phyloP scores from a whole-genome alignment of 2,888 invertebrate genomes.

The Caenorhabditis sp. region DNA sequence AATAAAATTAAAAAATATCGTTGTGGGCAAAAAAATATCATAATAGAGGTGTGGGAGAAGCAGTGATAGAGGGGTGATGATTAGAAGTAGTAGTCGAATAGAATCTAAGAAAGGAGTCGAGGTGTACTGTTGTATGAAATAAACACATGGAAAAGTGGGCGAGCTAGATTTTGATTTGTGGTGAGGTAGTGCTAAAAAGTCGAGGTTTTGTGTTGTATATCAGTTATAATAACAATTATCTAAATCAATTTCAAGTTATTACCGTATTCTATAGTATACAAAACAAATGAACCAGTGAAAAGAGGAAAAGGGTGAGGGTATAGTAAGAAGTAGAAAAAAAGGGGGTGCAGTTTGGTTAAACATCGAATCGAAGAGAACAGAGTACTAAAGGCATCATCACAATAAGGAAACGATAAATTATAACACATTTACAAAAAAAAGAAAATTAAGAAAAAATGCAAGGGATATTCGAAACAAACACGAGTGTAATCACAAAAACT shows the following conservation, averaged over 20 bases:
- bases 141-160: constrained; percentile 1
- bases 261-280: constrained; percentile 8
- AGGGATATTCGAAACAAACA: background rate
- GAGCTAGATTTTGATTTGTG: background rate
- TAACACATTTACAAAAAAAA: background rate
- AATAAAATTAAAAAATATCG: too few species aligned
- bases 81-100: constrained; percentile 8
- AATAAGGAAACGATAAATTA: background rate
- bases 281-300: constrained; percentile 14
- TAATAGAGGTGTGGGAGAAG: constrained; percentile 5
- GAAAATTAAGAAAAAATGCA: background rate
- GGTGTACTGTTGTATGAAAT: constrained; percentile 14
- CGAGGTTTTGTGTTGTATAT: constrained; percentile 3
- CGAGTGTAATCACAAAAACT: background rate
- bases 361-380: background rate
- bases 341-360: background rate
- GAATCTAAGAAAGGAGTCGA: constrained; percentile 9
- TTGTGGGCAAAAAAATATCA: background rate
- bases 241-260: background rate
- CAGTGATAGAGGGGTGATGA: constrained; percentile 14
- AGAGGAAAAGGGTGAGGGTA: background rate
- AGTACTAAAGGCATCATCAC: background rate
- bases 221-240: background rate
- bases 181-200: constrained; percentile 1
- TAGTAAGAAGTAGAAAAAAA: background rate